phyloP scores from a whole-genome alignment of 2,113 vertebrate species.

The Saguinus midas region DNA sequence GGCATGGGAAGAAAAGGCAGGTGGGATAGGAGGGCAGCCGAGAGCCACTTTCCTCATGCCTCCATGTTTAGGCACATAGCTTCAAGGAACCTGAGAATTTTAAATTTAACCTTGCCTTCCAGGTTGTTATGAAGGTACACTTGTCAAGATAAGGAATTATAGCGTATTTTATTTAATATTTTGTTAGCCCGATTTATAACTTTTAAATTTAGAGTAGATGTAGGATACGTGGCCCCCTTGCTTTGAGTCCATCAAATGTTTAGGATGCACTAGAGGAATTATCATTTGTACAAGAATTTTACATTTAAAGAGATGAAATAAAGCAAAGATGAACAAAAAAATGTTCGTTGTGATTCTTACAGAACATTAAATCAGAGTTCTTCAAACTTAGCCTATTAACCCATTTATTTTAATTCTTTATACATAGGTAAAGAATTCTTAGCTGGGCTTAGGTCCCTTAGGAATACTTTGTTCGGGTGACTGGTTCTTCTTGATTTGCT shows the following conservation, averaged over 20 bases:
- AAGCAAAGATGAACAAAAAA: neutral
- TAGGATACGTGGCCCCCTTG: neutral
- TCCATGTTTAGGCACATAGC: neutral
- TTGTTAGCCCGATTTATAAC: neutral
- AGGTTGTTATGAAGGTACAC: neutral
- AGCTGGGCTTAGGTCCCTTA: neutral
- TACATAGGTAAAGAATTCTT: neutral
- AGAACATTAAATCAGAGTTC: neutral
- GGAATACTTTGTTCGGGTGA: neutral
- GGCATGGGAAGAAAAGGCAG: neutral
- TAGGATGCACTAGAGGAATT: neutral
- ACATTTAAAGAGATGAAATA: conserved; percentile 15
- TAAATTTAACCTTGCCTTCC: neutral
- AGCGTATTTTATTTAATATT: neutral
- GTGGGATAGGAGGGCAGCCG: fast-evolving
- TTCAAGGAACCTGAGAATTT: neutral
- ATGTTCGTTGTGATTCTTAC: neutral
- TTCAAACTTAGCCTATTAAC: neutral
- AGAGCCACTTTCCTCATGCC: neutral
- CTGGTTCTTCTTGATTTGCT: neutral
- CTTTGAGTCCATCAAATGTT: neutral
- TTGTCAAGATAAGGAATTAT: neutral
- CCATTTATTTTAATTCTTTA: neutral
- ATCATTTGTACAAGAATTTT: neutral
- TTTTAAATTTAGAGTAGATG: neutral